Base-by-base conservation (phyloP, 2,888 invertebrate genomes). In the Exephanes ischioxanthus region DNA sequence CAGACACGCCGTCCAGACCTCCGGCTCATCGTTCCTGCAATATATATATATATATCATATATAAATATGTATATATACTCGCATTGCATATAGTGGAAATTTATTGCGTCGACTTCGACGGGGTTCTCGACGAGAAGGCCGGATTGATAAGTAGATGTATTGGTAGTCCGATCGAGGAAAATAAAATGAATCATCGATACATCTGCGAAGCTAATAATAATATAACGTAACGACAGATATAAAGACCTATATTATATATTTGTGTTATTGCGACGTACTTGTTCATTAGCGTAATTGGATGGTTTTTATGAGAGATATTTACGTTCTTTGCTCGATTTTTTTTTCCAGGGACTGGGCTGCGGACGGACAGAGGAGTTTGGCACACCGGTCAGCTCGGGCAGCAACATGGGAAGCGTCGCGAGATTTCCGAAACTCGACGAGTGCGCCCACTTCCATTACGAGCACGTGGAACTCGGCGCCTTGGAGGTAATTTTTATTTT, bases 391-490 rank as follows among this genome's bases (percentile, higher is more conserved):
- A 92, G 92, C 87, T 92, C 92, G 53, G 92, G 92, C 86, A 92
- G 92, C 89, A 93, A 92, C 87, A 92, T 91, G 91, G 92, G 92
- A 77, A 93, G 93, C 88, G 91, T 92, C 51, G 94, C 94, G 77
- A 91, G 94, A 84, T 98, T 98, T 95, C 98, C 97, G 76, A 97
- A 97, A 93, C 95, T 99, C 86, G 98, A 99, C 94, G 99, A 99
- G 93, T 99, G 99, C 94, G 99, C 99, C 5, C 99, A 99, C 94
- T 99, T 99, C 94, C 99, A 99, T 94, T 99, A 99, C 94, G 99
- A 99, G 93, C 96, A 97, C 88, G 99, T 99, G 22, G 97, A 98
- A 89, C 95, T 99, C 88, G 97, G 97, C n/a, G 96, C 97, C 0
- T 95, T 96, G 73, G 95, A 95, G 95, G 96, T 96, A 93, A 7